A percentile compares a stretch with the other conserved stretches of the same genome.
These are phyloP conservation scores for Ephialtes manifestator DNA, from an alignment of 2,888 invertebrate species.

Conservation along the genomic window DNA sequence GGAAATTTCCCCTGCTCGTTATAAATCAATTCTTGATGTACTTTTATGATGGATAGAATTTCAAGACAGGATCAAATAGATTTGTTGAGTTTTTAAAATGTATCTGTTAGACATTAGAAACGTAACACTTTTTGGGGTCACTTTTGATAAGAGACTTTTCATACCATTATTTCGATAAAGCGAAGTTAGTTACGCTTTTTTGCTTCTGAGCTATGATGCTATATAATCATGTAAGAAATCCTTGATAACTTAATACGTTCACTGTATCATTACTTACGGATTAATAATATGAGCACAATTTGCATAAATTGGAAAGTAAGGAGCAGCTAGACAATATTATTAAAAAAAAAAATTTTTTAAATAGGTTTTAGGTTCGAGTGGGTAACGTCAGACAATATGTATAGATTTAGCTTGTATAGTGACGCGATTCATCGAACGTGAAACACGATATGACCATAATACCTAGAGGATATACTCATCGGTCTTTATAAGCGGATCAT, in stretches of 20 bases:
- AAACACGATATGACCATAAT: conserved; percentile 40
- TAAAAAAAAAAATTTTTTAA: neutral
- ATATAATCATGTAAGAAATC: neutral
- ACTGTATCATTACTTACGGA: conserved; percentile 3
- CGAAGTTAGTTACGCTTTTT: neutral
- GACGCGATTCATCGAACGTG: conserved; percentile 18
- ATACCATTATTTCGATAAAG: too few relatives aligned
- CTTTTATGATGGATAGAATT: too few relatives aligned
- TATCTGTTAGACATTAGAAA: too few relatives aligned
- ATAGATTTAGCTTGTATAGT: conserved; percentile 1
- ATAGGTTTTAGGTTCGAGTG: neutral
- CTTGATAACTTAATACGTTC: neutral
- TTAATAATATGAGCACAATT: neutral
- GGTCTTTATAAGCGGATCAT: conserved; percentile 46
- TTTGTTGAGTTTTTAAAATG: too few relatives aligned
- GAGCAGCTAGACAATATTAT: neutral
- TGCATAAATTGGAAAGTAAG: neutral
- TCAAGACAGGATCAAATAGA: too few relatives aligned
- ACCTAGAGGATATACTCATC: conserved; percentile 24
- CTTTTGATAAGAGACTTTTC: neutral
- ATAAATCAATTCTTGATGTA: too few relatives aligned
- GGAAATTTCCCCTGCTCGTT: too few relatives aligned
- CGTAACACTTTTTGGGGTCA: neutral
- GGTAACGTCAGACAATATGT: neutral
- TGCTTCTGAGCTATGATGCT: neutral